Conservation (phyloP, 2,888 invertebrate species). For the Encarsia formosa region DNA sequence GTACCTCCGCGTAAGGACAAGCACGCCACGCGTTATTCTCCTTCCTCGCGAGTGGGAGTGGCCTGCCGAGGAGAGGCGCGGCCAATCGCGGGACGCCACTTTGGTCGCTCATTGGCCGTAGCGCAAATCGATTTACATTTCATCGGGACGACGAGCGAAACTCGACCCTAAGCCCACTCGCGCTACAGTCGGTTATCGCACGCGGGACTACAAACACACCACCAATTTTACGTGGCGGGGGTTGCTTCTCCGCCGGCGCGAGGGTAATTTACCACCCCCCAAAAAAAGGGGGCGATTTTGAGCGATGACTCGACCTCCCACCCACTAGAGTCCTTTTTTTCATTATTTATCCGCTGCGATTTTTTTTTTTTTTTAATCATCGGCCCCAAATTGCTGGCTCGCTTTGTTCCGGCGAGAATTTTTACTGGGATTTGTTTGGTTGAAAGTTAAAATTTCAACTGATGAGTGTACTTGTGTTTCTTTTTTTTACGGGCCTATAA, state of each 20-base stretch:
- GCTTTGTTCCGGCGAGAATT: too few relatives aligned
- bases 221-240: conserved; percentile 41
- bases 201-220: conserved; percentile 40
- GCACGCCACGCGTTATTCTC: too few relatives aligned
- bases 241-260: conserved; percentile 10
- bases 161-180: conserved; percentile 37
- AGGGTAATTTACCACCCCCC: conserved; percentile 24
- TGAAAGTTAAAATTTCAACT: too few relatives aligned
- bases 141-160: conserved; percentile 35
- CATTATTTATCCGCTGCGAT: not conserved
- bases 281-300: conserved; percentile 11
- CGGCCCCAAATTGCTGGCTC: too few relatives aligned
- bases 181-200: conserved; percentile 38
- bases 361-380: not conserved
- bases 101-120: conserved; percentile 46
- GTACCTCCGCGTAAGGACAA: too few relatives aligned
- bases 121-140: conserved; percentile 50
- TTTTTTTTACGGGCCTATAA: too few relatives aligned
- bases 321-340: conserved; percentile 4
- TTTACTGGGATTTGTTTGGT: too few relatives aligned
- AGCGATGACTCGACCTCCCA: conserved; percentile 10
- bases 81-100: conserved; percentile 47
- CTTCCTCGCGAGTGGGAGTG: conserved; percentile 50
- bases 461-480: too few relatives aligned
- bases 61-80: conserved; percentile 33